Evolutionary conservation across 1,140 invertebrate genomes (phyloP), one percentile per base, ranked within the genome.

Genomic region (Notospermus geniculatus): DNA sequence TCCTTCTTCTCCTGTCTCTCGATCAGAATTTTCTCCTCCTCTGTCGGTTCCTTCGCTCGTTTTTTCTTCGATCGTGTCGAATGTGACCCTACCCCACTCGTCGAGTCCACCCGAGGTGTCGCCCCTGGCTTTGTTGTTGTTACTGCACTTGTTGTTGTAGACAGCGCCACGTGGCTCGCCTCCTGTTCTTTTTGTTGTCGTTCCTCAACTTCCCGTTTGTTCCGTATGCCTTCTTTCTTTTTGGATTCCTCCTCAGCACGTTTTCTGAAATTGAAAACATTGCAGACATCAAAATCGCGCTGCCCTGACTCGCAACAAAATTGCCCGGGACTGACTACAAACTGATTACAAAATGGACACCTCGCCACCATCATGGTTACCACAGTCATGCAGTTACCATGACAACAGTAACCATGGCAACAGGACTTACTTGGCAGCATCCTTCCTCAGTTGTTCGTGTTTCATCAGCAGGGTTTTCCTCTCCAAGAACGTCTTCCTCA

Each of bases 391-490:
- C n/a, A n/a, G n/a, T n/a, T n/a, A n/a, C n/a, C n/a, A n/a, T n/a
- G n/a, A n/a, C n/a, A n/a, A n/a, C n/a, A n/a, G 46, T 50, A 50
- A 27, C 46, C 46, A 19, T 50, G n/a, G 19, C 25, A 27, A 50
- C 19, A 43, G 19, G 11, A 32, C 54, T 59, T 58, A 78, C 77
- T 73, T 75, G 27, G 75, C 78, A 62, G 78, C 79, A 59, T 79
- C 77, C 64, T 79, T 81, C 52, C 76, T 76, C 28, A 81, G 57
- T 57, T 79, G 77, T 61, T 81, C 79, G 64, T 81, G 79, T 64
- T 79, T 79, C 79, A 80, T 80, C 22, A 81, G 65, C n/a, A 81
- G 61, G 50, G 72, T 69, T 59, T 80, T 81, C 46, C 78, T 69
- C 62, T 79, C 79, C 17, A 73, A 71, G 59, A 80, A 80, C 30